A percentile compares a stretch with the other conserved stretches of the same genome.
These are phyloP conservation scores for Corella eumyota DNA, from an alignment of 23 tunicate species.

Conservation along the genomic window DNA sequence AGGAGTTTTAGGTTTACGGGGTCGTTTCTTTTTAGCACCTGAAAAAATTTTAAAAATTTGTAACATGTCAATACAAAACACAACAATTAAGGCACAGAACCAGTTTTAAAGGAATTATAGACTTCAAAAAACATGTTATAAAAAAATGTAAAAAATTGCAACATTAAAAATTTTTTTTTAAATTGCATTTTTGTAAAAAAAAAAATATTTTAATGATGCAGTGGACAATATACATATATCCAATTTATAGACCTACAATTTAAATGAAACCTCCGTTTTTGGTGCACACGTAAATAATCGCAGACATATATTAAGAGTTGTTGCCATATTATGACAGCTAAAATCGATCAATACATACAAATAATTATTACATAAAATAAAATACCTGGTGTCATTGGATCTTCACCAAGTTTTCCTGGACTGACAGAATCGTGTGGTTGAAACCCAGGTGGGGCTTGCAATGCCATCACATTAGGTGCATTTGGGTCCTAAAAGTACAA, in stretches of 20 bases:
- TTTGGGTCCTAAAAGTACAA: background rate
- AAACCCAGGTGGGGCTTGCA: constrained; percentile 14
- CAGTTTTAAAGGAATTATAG: no score
- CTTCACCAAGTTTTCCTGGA: constrained; percentile 10
- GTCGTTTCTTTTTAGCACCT: constrained; percentile 44
- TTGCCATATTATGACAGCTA: no score
- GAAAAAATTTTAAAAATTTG: background rate
- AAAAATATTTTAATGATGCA: no score
- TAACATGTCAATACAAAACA: background rate
- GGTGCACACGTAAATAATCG: no score
- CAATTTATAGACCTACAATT: no score
- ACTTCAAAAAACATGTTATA: background rate
- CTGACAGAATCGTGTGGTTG: constrained; percentile 16
- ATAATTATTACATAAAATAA: background rate
- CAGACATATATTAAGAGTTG: no score
- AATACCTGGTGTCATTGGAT: constrained; percentile 11
- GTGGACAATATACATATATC: no score
- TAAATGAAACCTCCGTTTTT: no score
- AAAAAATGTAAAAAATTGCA: no score
- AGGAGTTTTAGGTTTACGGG: constrained; percentile 18
- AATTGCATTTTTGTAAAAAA: no score
- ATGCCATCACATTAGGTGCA: constrained; percentile 13
- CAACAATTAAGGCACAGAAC: background rate
- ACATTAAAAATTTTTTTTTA: no score
- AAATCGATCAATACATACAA: no score